Evolutionary conservation across 2,888 invertebrate species (phyloP).

Genomic region (Drosophila hamatofila): DNA sequence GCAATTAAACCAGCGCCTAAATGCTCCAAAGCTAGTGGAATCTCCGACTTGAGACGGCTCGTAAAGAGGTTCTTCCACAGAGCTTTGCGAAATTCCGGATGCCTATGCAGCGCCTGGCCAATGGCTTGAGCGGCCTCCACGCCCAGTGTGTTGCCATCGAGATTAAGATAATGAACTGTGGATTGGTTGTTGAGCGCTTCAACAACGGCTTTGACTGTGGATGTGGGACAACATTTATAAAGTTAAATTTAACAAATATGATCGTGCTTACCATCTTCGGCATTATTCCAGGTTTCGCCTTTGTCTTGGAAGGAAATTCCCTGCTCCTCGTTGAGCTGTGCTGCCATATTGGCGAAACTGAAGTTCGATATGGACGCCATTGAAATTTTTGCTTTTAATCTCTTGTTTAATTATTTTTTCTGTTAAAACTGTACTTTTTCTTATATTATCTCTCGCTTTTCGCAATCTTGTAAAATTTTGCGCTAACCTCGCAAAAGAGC

Average conservation of each 20-base stretch:
- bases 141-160: conserved; percentile 97
- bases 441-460: conserved; percentile 27
- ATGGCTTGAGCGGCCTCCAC: conserved; percentile 95
- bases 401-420: background rate
- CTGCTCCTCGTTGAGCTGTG: conserved; percentile 67
- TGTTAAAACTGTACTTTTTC: conserved; percentile 56
- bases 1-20: conserved; percentile 93
- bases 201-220: conserved; percentile 89
- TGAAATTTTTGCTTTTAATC: background rate
- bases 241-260: background rate
- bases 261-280: conserved; percentile 89
- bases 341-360: conserved; percentile 68
- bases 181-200: conserved; percentile 90
- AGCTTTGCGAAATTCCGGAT: conserved; percentile 92
- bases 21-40: conserved; percentile 93
- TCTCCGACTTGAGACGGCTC: conserved; percentile 96
- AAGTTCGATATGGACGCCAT: conserved; percentile 58
- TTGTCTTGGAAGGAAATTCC: conserved; percentile 94
- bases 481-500: conserved; percentile 69
- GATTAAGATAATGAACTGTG: conserved; percentile 90
- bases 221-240: background rate
- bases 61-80: conserved; percentile 99
- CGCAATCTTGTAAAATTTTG: conserved; percentile 28
- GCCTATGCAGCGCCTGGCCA: conserved; percentile 91
- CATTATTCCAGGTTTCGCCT: conserved; percentile 91